Base-by-base conservation (phyloP, 92 coral and sea anemone species). In the Phenganax stokvisi region DNA sequence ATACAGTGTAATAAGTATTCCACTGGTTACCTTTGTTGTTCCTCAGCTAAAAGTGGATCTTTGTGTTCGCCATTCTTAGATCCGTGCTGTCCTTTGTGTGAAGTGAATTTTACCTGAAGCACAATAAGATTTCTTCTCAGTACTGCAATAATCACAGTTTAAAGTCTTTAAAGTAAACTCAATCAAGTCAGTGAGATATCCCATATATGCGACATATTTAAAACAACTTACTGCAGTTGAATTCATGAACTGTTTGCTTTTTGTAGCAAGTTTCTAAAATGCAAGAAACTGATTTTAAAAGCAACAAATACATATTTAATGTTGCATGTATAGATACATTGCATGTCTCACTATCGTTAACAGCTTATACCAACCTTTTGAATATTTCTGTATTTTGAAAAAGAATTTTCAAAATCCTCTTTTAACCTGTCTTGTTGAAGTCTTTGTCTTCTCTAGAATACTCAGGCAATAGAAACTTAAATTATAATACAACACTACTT, bases 341-440 rank as follows among this genome's bases (percentile, higher is more conserved):
- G 5, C 3, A 37, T 37, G 47, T 37, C 47, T 37, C 5, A 37
- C 47, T 37, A 37, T 10, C n/a, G 6, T 15, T 65, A 17, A 65
- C 25, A 11, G 25, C 27, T 65, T 16, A 28, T 51, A 87, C 97
- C 84, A 77, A 96, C 99, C 84, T 92, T 96, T 74, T 96, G 99
- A 54, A 90, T 86, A 79, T 97, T 87, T 81, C 88, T 90, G 87
- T 96, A 96, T 66, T 92, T 88, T 47, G 99, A 92, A 57, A 96
- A 79, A 20, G 99, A 87, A 63, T 90, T 97, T 73, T 97, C 79
- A 67, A 96, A 96, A 62, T 96, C 99, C 55, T 89, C 97, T 81
- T 96, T 96, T 2, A 96, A 84, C 53, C 96, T 77, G 71, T 96
- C 97, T 77, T 96, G 97, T 58, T 96, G 99, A 11, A 96, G 88